These are phyloP conservation scores for Ibidorhyncha struthersii DNA, from an alignment of 2,113 vertebrate species.

Conservation along the genomic window DNA sequence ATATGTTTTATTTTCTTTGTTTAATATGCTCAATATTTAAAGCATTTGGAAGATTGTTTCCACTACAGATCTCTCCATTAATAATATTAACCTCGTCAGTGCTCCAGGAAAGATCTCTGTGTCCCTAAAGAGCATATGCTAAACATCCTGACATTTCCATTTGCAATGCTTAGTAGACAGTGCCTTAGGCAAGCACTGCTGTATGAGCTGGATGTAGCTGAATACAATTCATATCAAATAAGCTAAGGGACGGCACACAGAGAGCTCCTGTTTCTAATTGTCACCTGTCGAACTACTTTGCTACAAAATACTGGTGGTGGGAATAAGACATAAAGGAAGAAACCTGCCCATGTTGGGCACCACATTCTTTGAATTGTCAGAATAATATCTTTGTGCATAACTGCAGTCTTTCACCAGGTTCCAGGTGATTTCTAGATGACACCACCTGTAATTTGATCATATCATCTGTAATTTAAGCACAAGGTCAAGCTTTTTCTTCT, in stretches of 20 bases:
- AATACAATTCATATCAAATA: conserved; percentile 2
- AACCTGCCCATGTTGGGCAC: neutral
- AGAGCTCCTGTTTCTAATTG: neutral
- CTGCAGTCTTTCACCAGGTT: neutral
- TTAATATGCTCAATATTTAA: conserved; percentile 42
- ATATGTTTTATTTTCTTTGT: conserved; percentile 19
- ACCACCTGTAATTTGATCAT: neutral
- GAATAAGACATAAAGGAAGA: neutral
- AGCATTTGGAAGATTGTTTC: conserved; percentile 29
- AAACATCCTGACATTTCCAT: conserved; percentile 52
- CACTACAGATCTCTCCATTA: conserved; percentile 35
- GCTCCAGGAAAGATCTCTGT: conserved; percentile 22
- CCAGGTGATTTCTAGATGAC: neutral
- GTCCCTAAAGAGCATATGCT: conserved; percentile 47
- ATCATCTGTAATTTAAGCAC: neutral
- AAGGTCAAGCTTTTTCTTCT: neutral
- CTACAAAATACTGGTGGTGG: neutral
- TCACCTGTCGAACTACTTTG: neutral
- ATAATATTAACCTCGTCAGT: conserved; percentile 28
- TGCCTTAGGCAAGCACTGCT: conserved; percentile 9
- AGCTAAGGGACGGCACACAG: neutral
- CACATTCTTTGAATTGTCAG: neutral
- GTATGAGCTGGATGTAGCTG: neutral
- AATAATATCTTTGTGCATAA: neutral
- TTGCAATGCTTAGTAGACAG: neutral